Conservation (phyloP, 2,113 vertebrate species). For the Gyps fulvus region DNA sequence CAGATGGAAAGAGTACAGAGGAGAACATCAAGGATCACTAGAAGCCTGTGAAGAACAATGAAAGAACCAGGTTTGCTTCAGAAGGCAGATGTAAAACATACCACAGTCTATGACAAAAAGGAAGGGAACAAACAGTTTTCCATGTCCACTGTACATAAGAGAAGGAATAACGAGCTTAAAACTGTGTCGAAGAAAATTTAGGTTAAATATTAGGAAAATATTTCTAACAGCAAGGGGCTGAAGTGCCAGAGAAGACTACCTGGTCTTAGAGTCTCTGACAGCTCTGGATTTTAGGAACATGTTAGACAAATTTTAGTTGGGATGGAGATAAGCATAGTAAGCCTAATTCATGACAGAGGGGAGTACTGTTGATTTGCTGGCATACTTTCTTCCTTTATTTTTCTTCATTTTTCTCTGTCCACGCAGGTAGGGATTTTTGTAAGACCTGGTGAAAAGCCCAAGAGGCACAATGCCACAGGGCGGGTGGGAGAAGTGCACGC, state of each 20-base stretch:
- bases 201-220: neutral
- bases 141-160: neutral
- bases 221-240: neutral
- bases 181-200: neutral
- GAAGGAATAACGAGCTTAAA: neutral
- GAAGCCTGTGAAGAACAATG: neutral
- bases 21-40: neutral
- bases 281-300: neutral
- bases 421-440: neutral
- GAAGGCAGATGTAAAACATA: neutral
- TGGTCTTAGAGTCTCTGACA: neutral
- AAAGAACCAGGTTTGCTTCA: neutral
- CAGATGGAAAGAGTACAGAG: neutral
- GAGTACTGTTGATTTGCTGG: neutral
- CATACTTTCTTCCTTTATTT: neutral
- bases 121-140: neutral
- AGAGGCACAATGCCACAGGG: neutral
- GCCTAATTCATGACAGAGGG: neutral
- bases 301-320: neutral
- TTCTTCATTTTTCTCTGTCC: neutral
- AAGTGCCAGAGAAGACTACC: neutral
- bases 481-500: accelerated
- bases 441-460: neutral
- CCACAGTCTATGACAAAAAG: neutral
- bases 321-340: neutral